These are phyloP conservation scores for Mormyrus hasselquistii DNA, from an alignment of 2,797 vertebrate species.

Conservation along the genomic window DNA sequence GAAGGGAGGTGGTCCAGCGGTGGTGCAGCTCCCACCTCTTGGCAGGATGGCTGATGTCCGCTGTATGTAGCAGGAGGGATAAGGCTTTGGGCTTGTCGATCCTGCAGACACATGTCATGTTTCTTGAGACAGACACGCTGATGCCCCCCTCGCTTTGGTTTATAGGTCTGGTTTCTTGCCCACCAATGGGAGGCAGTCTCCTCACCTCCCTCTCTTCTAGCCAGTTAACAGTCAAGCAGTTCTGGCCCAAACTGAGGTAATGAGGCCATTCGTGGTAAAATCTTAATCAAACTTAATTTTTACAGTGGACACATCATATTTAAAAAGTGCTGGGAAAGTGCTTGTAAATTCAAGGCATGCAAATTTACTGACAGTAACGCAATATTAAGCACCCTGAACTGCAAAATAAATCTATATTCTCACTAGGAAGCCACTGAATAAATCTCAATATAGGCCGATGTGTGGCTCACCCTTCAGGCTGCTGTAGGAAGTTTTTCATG, in stretches of 20 bases:
- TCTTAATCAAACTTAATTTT: background rate
- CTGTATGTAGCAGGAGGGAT: constrained; percentile 91
- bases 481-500: constrained; percentile 87
- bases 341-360: background rate
- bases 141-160: background rate
- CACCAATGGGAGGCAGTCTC: background rate
- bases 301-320: background rate
- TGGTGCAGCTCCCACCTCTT: constrained; percentile 93
- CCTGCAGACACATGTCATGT: constrained; percentile 58
- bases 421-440: background rate
- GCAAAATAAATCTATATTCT: background rate
- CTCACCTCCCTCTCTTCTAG: background rate
- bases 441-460: background rate
- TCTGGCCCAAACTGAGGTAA: background rate
- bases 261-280: background rate
- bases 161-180: background rate
- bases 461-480: constrained; percentile 81
- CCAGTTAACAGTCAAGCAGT: background rate
- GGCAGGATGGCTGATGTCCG: constrained; percentile 97
- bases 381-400: background rate
- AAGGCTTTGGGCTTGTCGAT: constrained; percentile 96
- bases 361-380: background rate
- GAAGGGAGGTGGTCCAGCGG: constrained; percentile 89
- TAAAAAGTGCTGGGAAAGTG: background rate
- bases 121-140: background rate